Base-by-base conservation (phyloP, 2,888 invertebrate species). In the Cheilosia grossa region DNA sequence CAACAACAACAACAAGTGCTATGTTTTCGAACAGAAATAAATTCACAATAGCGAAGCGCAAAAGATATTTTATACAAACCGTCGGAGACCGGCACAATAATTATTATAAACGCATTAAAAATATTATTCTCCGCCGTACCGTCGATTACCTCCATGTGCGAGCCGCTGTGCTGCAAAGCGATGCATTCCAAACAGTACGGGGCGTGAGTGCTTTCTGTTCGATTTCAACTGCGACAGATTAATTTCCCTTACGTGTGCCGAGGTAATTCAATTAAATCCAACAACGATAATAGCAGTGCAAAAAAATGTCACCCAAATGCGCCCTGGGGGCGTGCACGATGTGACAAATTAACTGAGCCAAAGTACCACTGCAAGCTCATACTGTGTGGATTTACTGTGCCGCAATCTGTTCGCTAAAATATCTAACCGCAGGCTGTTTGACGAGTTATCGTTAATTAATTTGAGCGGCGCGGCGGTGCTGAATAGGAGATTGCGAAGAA, bases 261-360 rank as follows among this genome's bases (percentile, higher is more conserved):
- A 70, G 75, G 81, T 85, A 85, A 85, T 85, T 85, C 75, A 85
- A 85, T 85, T 85, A 81, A 85, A 74, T 70, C 53, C 73, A 58
- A 83, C 79, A 79, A 63, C 54, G 30, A 66, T 44, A 51, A 54
- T 82, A 66, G 49, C 53, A 69, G 30, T 42, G 6, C 13, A 19
- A 59, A 44, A 17, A 61, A 64, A 33, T n/a, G 53, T 17, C 47
- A 61, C 77, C 66, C 30, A 59, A 66, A 82, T 77, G 63, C 61
- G 44, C 9, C 59, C 24, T 17, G 54, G 27, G 19, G 63, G 49
- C 19, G 67, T 42, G 42, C 7, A 63, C 64, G 49, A 51, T 64
- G 64, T 70, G 64, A 66, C 64, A 75, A 79, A 83, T 79, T 64
- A 75, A 79, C 70, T 75, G 63, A 49, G 40, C 64, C 40, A 13